Base-by-base conservation (phyloP, 2,113 vertebrate species). In the Ovis canadensis region DNA sequence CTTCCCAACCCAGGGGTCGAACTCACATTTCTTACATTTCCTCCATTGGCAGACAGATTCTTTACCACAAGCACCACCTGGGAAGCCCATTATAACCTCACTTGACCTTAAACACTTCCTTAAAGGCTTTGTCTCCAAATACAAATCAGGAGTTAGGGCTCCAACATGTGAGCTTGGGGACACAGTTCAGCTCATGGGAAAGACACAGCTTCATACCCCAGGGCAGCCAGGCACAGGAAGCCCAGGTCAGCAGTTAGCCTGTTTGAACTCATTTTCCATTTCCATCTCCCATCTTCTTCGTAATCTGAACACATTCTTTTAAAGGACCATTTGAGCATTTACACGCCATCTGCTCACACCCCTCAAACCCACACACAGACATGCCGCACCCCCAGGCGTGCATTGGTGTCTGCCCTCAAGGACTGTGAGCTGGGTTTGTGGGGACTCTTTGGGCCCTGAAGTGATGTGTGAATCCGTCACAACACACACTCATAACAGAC, bases 151-250 rank as follows among this genome's bases (percentile, higher is more conserved):
- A 19, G 40, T 21, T 60, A 85, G 11, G 25, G 33, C 52, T 82
- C 93, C 31, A 91, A 29, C 27, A n/a, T 14, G 40, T 81, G 13
- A n/a, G n/a, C 33, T 17, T 19, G 50, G 11, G 48, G 19, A 16
- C 25, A 48, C 4, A 13, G 17, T 43, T 71, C 40, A 86, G 64
- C 59, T 60, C 27, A 45, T 6, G 74, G 21, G 25, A 52, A 50
- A 83, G 77, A 78, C 23, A 11, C 23, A 27, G 31, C n/a, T 59
- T 81, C 14, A 55, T 31, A 27, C 54, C 54, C 29, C 29, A 59
- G 1, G 16, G 52, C 5, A 45, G 4, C 7, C 9, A 5, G 1
- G 11, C 45, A 50, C 86, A 59, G 0, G 6, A 50, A 71, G 9
- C 29, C 14, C 31, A 5, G 45, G 27, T 60, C 1, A 81, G 64